Base-by-base conservation (phyloP, 2,888 invertebrate species). In the Ptilodon capucinus region DNA sequence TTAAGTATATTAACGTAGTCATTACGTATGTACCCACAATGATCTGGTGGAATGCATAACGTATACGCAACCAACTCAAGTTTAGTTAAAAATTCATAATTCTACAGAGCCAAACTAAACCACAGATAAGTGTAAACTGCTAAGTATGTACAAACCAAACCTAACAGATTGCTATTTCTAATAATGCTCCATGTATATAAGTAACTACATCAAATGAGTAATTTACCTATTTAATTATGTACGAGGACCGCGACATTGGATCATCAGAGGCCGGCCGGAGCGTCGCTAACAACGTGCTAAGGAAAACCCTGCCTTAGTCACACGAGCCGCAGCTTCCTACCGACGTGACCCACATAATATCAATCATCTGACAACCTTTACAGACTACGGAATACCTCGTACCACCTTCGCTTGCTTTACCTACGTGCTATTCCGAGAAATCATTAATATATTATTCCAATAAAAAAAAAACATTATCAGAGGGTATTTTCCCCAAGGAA, bases 261-360 rank as follows among this genome's bases (percentile, higher is more conserved):
- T 9, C 17, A 18, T 16, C 48, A 8, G 51, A 62, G 60, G 60
- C 43, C 54, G 42, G n/a, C 6, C 11, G 19, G 13, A 7, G 6
- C 19, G 21, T 46, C 47, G 46, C 34, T 40, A 19, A 36, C 47
- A 46, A 51, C 36, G 54, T 42, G 40, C 48, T 42, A 48, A 74
- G 78, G 74, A 74, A 77, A 78, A 76, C 74, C 74, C 74, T 64
- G 64, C 59, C 48, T 57, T 63, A 65, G 58, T 65, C 71, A 70
- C 61, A 18, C 19, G 4, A 7, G 32, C 19, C 19, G 38, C 38
- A 62, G 67, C 70, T 79, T 76, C 78, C 76, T 73, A 64, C 46
- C 58, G 61, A 73, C 75, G 79, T 75, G 81, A 74, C 68, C 66
- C 57, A 72, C 73, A 71, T 76, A 42, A 35, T 32, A 42, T 44